Conservation (phyloP, 2,888 invertebrate genomes). For the Hydroisotoma schaefferi region DNA sequence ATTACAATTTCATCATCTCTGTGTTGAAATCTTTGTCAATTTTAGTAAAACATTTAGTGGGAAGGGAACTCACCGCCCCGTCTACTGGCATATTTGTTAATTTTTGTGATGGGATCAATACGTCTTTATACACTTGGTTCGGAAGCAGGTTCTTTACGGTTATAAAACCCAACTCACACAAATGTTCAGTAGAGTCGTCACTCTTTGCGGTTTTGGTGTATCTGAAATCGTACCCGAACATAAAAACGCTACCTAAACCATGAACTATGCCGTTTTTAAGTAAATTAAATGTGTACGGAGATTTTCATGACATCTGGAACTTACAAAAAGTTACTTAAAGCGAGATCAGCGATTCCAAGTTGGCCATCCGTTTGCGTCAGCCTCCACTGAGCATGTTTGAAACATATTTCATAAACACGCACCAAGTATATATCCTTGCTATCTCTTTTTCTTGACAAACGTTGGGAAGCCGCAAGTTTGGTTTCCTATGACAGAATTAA, state of each 20-base stretch:
- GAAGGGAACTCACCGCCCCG: constrained; percentile 60
- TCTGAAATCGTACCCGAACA: too few species aligned
- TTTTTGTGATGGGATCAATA: constrained; percentile 72
- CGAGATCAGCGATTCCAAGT: constrained; percentile 92
- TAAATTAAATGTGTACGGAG: neutral
- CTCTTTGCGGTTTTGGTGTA: constrained; percentile 95
- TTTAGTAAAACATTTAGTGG: neutral
- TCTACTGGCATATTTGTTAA: constrained; percentile 86
- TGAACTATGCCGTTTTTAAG: too few species aligned
- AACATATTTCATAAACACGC: constrained; percentile 89
- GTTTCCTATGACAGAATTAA: constrained; percentile 42
- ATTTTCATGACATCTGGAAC: constrained; percentile 43
- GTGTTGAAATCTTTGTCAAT: neutral
- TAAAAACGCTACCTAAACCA: neutral
- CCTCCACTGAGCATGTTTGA: constrained; percentile 97
- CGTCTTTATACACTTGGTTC: constrained; percentile 89
- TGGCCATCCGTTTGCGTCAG: constrained; percentile 97
- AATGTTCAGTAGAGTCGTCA: constrained; percentile 95
- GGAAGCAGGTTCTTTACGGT: constrained; percentile 92
- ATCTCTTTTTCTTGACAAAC: constrained; percentile 53
- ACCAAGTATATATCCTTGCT: constrained; percentile 70
- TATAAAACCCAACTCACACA: constrained; percentile 91
- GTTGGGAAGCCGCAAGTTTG: constrained; percentile 47
- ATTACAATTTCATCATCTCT: constrained; percentile 4
- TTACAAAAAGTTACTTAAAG: constrained; percentile 90